Evolutionary conservation across 2,797 vertebrate genomes (phyloP), one percentile per base, ranked within the genome.

Genomic region (Crocodylus rhombifer): DNA sequence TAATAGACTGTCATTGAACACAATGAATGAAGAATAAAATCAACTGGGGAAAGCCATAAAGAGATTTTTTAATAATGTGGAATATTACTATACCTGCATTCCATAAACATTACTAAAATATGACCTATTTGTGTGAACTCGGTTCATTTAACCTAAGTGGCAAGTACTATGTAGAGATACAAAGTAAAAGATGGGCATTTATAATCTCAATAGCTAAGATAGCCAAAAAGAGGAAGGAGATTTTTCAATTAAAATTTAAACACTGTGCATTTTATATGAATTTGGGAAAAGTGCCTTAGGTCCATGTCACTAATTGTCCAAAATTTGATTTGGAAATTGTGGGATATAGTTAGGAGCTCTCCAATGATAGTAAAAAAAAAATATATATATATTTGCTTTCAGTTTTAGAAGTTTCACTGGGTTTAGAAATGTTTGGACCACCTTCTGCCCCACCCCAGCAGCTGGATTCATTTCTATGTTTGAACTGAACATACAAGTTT

Each of bases 31-130:
- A 90, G 75, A 85, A 75, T 75, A 0, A 83, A 4, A 25, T 63
- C 1, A 0, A 1, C 58, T n/a, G 5, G 64, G 7, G 36, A 58
- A 82, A 84, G 77, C 1, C 1, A 60, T 11, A 15, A 1, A 36
- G 13, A n/a, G 3, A 25, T 0, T 2, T 60, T 61, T 78, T 77
- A 25, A 4, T 1, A 42, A 77, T 60, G 20, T 51, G 73, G 4
- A 76, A 80, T 76, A 1, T 1, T 56, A 85, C 73, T 1, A 4
- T 74, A 23, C 61, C 83, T 86, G 0, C 56, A 77, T 61, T 57
- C 14, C 21, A 58, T 77, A 26, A 61, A 86, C 80, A 77, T 1
- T 69, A 82, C 14, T 26, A 26, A 76, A 25, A 33, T 33, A 71
- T 64, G 4, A n/a, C 7, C 12, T 25, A 55, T 67, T 64, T 79